Base-by-base conservation (phyloP, 2,113 vertebrate genomes). In the Malaclemys terrapin region DNA sequence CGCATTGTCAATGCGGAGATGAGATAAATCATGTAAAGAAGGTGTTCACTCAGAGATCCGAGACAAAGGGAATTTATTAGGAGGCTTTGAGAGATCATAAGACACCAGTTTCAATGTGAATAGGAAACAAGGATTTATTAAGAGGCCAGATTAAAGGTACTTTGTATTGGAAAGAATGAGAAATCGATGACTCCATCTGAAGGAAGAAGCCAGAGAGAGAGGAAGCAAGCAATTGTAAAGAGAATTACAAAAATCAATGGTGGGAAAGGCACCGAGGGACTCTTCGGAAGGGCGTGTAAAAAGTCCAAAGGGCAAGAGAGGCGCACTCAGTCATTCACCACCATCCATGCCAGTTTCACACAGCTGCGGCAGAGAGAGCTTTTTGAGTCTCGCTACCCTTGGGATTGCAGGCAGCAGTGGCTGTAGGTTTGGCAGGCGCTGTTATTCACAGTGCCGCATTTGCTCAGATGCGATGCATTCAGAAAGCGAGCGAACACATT, bases 251-350 rank as follows among this genome's bases (percentile, higher is more conserved):
- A 56, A 35, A 14, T 84, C 75, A 82, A 6, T 25, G 14, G 6
- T 0, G 9, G 38, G 54, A 59, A 8, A 56, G 17, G 78, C 1
- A 20, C 0, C 0, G 24, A n/a, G 65, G 38, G n/a, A 13, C 8
- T 54, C 38, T 12, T 17, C 38, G 20, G 8, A 47, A 50, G 52
- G 22, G 31, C 13, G 1, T 2, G 2, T 38, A 82, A 38, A 22
- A 84, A 16, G 31, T 42, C 14, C 65, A 14, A 50, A 31, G 65
- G 31, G 24, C 54, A 57, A 57, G 35, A 38, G 7, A 69, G 6
- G 16, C 16, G 5, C 16, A 9, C 16, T 9, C 13, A 31, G 8
- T 72, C 65, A 2, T 20, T 72, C n/a, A 5, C 19, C 65, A 38
- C 35, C 3, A 5, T 22, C 65, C 35, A n/a, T 5, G 35, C 35